These are phyloP conservation scores for Scolopax rusticola DNA, from an alignment of 2,797 vertebrate genomes.

Conservation along the genomic window DNA sequence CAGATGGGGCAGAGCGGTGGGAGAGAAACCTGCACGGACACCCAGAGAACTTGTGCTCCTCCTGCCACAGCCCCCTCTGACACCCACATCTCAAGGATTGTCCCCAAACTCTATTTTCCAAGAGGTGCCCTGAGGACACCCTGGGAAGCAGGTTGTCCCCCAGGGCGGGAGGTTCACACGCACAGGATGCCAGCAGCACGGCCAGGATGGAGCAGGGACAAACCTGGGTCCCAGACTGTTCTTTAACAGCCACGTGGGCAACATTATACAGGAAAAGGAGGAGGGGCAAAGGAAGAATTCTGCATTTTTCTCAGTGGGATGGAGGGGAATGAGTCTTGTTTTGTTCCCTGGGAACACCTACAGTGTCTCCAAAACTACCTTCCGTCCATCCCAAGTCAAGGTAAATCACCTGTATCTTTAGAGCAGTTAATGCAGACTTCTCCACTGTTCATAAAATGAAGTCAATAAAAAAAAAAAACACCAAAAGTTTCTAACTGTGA, in stretches of 20 bases:
- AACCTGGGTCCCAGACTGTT: neutral
- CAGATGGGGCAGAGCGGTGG: neutral
- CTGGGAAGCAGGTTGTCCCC: neutral
- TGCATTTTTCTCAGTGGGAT: neutral
- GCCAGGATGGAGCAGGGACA: neutral
- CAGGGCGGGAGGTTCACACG: accelerated
- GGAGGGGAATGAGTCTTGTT: accelerated
- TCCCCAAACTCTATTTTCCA: accelerated
- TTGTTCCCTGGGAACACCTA: neutral
- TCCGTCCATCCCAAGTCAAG: neutral
- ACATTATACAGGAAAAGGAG: neutral
- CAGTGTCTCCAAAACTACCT: neutral
- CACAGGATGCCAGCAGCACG: neutral
- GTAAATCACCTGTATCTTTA: neutral
- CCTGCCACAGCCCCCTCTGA: neutral
- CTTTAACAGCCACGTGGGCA: neutral
- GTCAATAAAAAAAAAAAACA: neutral
- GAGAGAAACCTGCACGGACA: neutral
- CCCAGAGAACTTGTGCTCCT: neutral
- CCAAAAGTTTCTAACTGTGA: neutral
- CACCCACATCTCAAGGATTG: accelerated
- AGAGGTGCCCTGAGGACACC: neutral
- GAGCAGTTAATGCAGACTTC: neutral
- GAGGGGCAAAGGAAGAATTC: neutral
- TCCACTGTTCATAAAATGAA: neutral